Percentiles rank a stretch among this genome's conserved stretches.
Evolutionary conservation across 2,113 vertebrate genomes (phyloP).

Genomic region (Microcebus griseorufus): DNA sequence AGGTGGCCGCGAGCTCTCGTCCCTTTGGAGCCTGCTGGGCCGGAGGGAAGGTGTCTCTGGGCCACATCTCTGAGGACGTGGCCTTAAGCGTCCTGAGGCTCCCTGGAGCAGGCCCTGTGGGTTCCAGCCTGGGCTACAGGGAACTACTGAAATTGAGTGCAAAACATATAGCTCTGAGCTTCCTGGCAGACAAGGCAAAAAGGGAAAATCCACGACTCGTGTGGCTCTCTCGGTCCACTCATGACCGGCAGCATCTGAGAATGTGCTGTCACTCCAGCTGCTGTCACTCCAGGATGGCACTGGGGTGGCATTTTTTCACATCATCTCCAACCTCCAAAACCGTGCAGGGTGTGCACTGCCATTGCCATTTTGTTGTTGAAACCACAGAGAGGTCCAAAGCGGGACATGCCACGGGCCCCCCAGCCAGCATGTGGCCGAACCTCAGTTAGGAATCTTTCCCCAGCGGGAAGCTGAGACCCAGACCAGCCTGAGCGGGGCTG

Average conservation of each 20-base stretch:
- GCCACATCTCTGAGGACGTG: fast-evolving
- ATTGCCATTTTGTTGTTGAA: neutral
- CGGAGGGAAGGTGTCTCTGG: fast-evolving
- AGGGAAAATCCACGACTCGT: fast-evolving
- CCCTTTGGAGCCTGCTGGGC: fast-evolving
- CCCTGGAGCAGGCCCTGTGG: fast-evolving
- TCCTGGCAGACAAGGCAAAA: neutral
- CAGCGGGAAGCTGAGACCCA: neutral
- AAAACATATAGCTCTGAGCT: neutral
- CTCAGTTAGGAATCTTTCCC: neutral
- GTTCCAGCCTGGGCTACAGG: fast-evolving
- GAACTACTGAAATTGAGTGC: neutral
- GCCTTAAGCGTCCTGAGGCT: neutral
- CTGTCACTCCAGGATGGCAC: fast-evolving
- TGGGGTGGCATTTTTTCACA: fast-evolving
- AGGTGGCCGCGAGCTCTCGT: fast-evolving
- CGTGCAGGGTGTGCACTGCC: fast-evolving
- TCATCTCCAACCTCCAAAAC: too few species aligned
- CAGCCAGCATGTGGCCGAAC: fast-evolving
- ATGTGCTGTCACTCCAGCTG: too few species aligned
- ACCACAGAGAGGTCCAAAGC: too few species aligned
- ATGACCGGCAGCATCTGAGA: neutral
- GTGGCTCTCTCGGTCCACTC: fast-evolving
- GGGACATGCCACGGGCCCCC: fast-evolving
- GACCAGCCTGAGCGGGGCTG: neutral